Base-by-base conservation (phyloP, 1,140 invertebrate genomes). In the Drosophila novamexicana region DNA sequence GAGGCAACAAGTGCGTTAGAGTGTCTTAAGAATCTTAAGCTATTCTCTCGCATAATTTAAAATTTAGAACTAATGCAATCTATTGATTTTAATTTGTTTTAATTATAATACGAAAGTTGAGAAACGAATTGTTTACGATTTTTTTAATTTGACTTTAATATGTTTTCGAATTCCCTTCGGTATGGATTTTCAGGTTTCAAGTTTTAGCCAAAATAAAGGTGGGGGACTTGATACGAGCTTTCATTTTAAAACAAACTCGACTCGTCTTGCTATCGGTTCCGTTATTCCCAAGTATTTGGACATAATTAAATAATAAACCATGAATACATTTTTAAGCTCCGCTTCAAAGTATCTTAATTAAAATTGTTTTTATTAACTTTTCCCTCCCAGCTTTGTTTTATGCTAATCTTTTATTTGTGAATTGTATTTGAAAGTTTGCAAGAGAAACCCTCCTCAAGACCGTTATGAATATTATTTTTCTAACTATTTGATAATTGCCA, bases 321-420 rank as follows among this genome's bases (percentile, higher is more conserved):
- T 50, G 49, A 32, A 34, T 18, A 32, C 12, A 10, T 36, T 53
- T 14, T 53, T 29, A 14, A 53, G 50, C 32, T 36, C 10, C 29
- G 12, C 50, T 53, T 53, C 50, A 37, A 53, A 53, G 32, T 53
- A 34, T 37, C 32, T 53, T 53, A 53, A 53, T 53, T 53, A 39
- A 56, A 39, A 9, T 22, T 22, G 12, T 22, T 40, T 39, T 39
- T 39, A 37, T 22, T 14, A 56, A 14, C 16, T 56, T 53, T 53
- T 53, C 50, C 16, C 14, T 37, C 14, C 16, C 36, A 53, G 22
- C 22, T 29, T 5, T 29, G 22, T 29, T 53, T 32, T 36, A 4
- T 9, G 50, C 9, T 29, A 12, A n/a, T 29, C 12, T 52, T 52
- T 52, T 34, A 53, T 53, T 34, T 53, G 6, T 34, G 34, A 8